A percentile compares a stretch with the other conserved stretches of the same genome.
These are phyloP conservation scores for Limosa lapponica DNA, from an alignment of 2,797 vertebrate species.

Conservation along the genomic window DNA sequence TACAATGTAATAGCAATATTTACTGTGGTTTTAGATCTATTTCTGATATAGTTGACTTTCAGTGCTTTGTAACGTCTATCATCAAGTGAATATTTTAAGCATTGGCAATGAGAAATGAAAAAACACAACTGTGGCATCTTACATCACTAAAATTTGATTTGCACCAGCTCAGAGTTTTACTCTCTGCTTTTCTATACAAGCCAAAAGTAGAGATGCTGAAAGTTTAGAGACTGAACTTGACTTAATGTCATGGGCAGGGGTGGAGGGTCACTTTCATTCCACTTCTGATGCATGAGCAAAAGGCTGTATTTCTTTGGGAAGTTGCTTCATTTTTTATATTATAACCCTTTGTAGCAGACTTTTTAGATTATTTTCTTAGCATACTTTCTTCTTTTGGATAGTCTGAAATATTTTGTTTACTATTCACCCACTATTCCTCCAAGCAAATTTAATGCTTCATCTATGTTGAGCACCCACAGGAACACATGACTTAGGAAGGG, in stretches of 20 bases:
- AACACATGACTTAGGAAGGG: conserved; percentile 55
- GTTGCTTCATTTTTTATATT: neutral
- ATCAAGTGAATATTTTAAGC: neutral
- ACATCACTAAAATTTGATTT: neutral
- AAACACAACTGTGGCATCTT: neutral
- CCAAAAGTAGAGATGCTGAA: neutral
- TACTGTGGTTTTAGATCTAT: neutral
- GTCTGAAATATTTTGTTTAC: conserved; percentile 30
- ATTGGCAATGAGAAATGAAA: neutral
- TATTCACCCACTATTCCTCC: neutral
- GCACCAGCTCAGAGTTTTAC: neutral
- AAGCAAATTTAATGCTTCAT: conserved; percentile 52
- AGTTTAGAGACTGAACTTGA: neutral
- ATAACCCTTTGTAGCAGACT: neutral
- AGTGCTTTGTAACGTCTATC: neutral
- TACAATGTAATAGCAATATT: neutral
- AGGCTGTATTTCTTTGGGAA: neutral
- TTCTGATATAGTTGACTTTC: neutral
- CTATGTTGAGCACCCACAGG: conserved; percentile 42
- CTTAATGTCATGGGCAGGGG: neutral
- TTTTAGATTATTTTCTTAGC: conserved; percentile 7
- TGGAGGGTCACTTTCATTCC: neutral
- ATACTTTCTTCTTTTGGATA: neutral
- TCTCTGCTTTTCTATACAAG: neutral
- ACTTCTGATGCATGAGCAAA: neutral